Evolutionary conservation across 2,888 invertebrate genomes (phyloP).

Genomic region (Sphinx pinastri): DNA sequence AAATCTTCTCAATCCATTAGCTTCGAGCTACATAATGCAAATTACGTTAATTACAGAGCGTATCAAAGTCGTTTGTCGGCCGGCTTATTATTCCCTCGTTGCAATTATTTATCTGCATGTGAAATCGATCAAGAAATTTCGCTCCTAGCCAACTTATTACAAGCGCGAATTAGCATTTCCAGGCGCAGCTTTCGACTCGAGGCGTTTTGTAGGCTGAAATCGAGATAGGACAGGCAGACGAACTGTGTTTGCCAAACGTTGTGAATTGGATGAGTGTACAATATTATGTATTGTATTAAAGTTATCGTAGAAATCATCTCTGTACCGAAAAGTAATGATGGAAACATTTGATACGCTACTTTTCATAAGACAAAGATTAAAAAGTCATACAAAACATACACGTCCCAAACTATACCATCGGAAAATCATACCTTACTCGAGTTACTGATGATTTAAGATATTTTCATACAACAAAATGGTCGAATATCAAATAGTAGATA

Average conservation of each 20-base stretch:
- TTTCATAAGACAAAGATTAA: too few relatives aligned
- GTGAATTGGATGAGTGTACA: neutral
- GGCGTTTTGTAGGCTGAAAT: neutral
- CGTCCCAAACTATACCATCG: too few relatives aligned
- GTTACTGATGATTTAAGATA: too few relatives aligned
- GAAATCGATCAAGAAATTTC: constrained; percentile 23
- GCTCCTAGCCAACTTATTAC: constrained; percentile 13
- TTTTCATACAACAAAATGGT: too few relatives aligned
- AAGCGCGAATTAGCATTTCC: constrained; percentile 17
- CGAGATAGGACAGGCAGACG: constrained; percentile 2
- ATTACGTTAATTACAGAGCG: constrained; percentile 11
- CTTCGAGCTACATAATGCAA: neutral
- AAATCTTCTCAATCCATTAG: neutral
- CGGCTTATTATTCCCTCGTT: constrained; percentile 1
- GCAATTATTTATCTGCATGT: constrained; percentile 24
- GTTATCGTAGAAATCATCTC: too few relatives aligned
- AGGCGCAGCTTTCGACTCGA: constrained; percentile 16
- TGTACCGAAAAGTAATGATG: too few relatives aligned
- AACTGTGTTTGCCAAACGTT: constrained; percentile 15
- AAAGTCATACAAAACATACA: too few relatives aligned
- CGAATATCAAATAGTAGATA: neutral
- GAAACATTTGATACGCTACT: too few relatives aligned
- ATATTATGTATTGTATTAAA: neutral
- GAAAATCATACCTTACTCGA: too few relatives aligned
- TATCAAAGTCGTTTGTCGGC: constrained; percentile 4